Base-by-base conservation (phyloP, 2,113 vertebrate species). In the Pelecanus crispus region DNA sequence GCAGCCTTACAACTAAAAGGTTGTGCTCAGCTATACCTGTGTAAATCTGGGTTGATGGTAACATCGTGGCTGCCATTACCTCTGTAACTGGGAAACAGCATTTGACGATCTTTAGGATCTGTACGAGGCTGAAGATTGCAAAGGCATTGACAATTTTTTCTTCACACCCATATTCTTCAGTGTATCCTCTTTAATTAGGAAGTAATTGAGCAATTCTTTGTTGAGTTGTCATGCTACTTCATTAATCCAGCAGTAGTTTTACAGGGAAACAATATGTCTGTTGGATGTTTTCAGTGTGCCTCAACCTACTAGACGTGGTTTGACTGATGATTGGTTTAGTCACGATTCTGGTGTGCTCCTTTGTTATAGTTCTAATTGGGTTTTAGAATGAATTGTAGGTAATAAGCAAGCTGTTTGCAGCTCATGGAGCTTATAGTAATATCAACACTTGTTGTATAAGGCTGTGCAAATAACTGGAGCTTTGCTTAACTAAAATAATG, bases 381-480 rank as follows among this genome's bases (percentile, higher is more conserved):
- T 87, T 84, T 72, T 29, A 32, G 75, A 38, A 85, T 49, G 66
- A 72, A 24, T 72, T 85, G 70, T 66, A 17, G 78, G 65, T 95
- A 82, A 95, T 96, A 90, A 95, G 87, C 84, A 75, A 95, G 47
- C 93, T 81, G 52, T 68, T 89, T 75, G 80, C 73, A 79, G 73
- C 73, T 91, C 52, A 0, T 17, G 47, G 55, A 61, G 67, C 72
- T 94, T 24, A 2, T 53, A 40, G 92, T 53, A 66, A 4, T 62
- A 87, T 18, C 78, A 94, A 22, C 72, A 56, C 24, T 71, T 50
- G 47, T 56, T 59, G 42, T 63, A 31, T 20, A 13, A 55, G 40
- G 40, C 62, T 83, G 62, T 91, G 70, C 53, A 82, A 90, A 56
- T 71, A 75, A 31, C 55, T 9, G n/a, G 28, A 81, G 56, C 65